Base-by-base conservation (phyloP, 1,140 invertebrate species). In the Diorhabda sublineata region DNA sequence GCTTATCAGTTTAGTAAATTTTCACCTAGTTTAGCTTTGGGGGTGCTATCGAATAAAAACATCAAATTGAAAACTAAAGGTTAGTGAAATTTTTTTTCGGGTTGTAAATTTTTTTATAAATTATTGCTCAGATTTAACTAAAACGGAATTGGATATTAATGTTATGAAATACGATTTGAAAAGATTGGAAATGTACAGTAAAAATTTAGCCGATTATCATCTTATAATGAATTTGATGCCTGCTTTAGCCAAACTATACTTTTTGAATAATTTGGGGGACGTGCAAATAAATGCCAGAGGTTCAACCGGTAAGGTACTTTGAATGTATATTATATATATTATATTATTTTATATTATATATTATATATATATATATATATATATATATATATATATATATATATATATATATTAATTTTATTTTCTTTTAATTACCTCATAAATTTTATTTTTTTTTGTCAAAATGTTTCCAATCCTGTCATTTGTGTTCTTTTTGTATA, bases 181-280 rank as follows among this genome's bases (percentile, higher is more conserved):
- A 79, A 84, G 97, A 11, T 81, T 99, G 57, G 93, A 98, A 81
- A 87, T 92, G 72, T 99, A 99, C 82, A 88, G 91, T 41, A 89
- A 92, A 63, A 98, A 99, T 82, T 90, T 98, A 84, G 92, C 90
- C 3, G 97, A 99, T 82, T 95, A 97, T 84, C 91, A 97, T 75
- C 85, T 98, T 3, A 92, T 99, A 11, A 89, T 93, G 72, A 97
- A 99, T 83, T 82, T 99, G 11, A 80, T 98, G 42, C 90, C 91
- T 0, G 85, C 88, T 0, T 78, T 99, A 26, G 89, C 92, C 0
- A 84, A 85, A 67, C 80, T 98, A 7, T 94, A 91, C 75, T 98
- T 97, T 81, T 85, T 91, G 60, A 88, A 90, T 44, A 86, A 88
- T 74, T 83, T 94, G 72, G 84, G 84, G 6, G 81, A 87, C 62